A percentile compares a stretch with the other conserved stretches of the same genome.
These are phyloP conservation scores for Drosophila austrosaltans DNA, from an alignment of 2,888 invertebrate species.

Conservation along the genomic window DNA sequence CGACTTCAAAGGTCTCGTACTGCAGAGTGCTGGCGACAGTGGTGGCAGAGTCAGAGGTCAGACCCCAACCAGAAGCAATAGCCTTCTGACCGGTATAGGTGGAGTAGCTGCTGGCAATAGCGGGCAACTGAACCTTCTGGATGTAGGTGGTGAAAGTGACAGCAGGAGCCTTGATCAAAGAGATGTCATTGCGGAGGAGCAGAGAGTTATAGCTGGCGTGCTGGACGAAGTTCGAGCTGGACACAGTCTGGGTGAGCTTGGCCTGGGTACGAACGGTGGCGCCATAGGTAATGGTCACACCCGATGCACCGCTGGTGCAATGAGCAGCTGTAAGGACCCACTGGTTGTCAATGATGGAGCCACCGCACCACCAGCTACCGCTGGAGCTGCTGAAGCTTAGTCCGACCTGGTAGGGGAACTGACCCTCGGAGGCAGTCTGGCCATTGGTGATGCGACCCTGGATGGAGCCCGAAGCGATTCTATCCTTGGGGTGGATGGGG, in stretches of 20 bases:
- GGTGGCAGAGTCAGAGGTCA: slow-evolving; percentile 57
- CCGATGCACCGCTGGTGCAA: slow-evolving; percentile 67
- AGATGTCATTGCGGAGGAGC: slow-evolving; percentile 70
- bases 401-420: slow-evolving; percentile 75
- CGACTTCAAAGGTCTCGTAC: slow-evolving; percentile 72
- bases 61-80: slow-evolving; percentile 84
- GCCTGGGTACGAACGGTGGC: slow-evolving; percentile 63
- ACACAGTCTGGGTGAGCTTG: slow-evolving; percentile 55
- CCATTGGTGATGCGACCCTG: slow-evolving; percentile 75
- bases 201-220: slow-evolving; percentile 78
- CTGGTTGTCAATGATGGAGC: slow-evolving; percentile 62
- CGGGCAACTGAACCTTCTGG: slow-evolving; percentile 53
- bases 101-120: slow-evolving; percentile 51
- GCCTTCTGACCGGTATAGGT: slow-evolving; percentile 74
- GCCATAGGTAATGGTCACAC: slow-evolving; percentile 64
- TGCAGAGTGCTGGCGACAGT: slow-evolving; percentile 72
- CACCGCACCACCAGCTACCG: slow-evolving; percentile 73
- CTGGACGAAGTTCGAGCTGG: slow-evolving; percentile 69
- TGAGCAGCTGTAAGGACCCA: slow-evolving; percentile 77
- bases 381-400: slow-evolving; percentile 54
- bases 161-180: slow-evolving; percentile 65
- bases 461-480: slow-evolving; percentile 28
- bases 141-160: slow-evolving; percentile 44
- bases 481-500: slow-evolving; percentile 58
- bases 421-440: slow-evolving; percentile 52